phyloP scores from a whole-genome alignment of 2,797 vertebrate genomes.

The Labroides dimidiatus region DNA sequence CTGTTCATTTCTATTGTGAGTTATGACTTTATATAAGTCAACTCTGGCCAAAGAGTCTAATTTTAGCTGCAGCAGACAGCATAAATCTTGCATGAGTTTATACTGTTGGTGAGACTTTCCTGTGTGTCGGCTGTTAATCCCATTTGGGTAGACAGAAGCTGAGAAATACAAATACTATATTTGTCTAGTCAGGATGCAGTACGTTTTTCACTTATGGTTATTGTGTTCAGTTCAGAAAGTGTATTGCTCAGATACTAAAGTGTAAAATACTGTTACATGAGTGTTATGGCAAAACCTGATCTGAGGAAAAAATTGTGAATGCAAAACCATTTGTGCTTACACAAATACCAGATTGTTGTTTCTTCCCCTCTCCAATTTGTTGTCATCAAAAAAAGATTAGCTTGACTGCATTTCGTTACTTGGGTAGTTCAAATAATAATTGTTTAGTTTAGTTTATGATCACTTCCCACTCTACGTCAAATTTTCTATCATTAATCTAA shows the following conservation, averaged over 20 bases:
- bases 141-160: not conserved
- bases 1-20: conserved; percentile 46
- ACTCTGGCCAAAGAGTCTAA: not conserved
- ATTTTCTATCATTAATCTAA: not conserved
- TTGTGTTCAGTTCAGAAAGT: not conserved
- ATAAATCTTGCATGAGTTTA: conserved; percentile 1
- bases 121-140: not conserved
- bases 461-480: no score
- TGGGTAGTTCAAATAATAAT: no score
- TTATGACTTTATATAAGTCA: conserved; percentile 29
- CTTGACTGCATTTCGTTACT: no score
- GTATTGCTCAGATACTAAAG: not conserved
- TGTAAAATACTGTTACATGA: no score
- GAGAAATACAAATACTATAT: not conserved
- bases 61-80: conserved; percentile 27
- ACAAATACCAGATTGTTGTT: no score
- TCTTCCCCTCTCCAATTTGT: no score
- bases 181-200: not conserved
- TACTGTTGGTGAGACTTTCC: conserved; percentile 22
- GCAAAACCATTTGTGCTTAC: no score
- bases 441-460: no score
- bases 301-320: no score
- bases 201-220: not conserved
- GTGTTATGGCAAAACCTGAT: no score
- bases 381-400: no score